Conservation (phyloP, 2,113 vertebrate genomes). For the Oxyruncus cristatus region DNA sequence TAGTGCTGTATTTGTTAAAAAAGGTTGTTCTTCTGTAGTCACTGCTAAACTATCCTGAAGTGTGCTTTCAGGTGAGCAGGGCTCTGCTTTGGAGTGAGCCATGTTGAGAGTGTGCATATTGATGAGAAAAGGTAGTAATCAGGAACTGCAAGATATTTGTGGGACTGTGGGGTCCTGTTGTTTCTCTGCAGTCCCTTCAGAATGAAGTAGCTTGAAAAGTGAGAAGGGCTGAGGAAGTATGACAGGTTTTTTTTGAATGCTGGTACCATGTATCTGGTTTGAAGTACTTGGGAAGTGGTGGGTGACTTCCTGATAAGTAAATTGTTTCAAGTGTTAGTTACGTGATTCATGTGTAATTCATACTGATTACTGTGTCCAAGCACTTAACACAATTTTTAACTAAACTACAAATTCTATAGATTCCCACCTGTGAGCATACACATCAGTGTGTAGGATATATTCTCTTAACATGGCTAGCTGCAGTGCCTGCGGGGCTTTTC, state of each 20-base stretch:
- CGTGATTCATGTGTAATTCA: background rate
- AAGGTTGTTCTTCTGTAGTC: background rate
- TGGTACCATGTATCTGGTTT: background rate
- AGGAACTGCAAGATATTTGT: background rate
- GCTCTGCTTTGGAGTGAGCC: background rate
- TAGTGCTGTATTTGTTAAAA: background rate
- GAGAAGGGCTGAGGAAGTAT: background rate
- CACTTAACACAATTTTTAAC: background rate
- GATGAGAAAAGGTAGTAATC: background rate
- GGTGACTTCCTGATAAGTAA: background rate
- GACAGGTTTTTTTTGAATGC: background rate
- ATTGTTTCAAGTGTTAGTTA: background rate
- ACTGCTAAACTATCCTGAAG: background rate
- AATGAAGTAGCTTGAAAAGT: background rate
- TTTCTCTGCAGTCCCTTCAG: background rate
- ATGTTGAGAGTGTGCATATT: background rate
- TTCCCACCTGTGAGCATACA: fast-evolving
- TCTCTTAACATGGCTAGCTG: background rate
- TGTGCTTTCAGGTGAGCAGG: background rate
- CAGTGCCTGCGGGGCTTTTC: fast-evolving
- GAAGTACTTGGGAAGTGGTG: background rate
- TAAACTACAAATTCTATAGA: background rate
- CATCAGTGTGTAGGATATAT: background rate
- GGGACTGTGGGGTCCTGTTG: fast-evolving
- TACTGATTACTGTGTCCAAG: background rate